phyloP scores from a whole-genome alignment of 2,113 vertebrate genomes.

The Talpa occidentalis region DNA sequence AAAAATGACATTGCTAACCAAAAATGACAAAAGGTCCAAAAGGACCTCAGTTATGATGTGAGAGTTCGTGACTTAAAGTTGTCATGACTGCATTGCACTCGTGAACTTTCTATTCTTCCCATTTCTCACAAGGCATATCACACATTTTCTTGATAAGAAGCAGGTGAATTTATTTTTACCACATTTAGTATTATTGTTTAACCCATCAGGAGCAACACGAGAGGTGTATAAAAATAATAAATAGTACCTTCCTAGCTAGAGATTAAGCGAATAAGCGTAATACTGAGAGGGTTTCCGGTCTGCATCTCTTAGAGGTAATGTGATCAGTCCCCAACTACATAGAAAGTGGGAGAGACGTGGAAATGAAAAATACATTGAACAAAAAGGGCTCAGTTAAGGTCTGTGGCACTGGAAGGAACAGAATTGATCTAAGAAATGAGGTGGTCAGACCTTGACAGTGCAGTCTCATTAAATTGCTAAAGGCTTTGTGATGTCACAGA shows the following conservation, averaged over 20 bases:
- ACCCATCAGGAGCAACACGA: neutral
- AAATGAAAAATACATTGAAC: neutral
- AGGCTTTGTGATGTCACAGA: neutral
- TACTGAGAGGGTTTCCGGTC: neutral
- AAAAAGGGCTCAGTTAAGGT: neutral
- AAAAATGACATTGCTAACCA: neutral
- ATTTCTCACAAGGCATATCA: neutral
- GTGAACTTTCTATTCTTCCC: neutral
- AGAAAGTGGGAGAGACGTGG: neutral
- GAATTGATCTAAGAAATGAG: neutral
- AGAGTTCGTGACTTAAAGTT: neutral
- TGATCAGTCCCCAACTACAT: neutral
- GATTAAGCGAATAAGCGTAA: neutral
- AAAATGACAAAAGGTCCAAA: too few species aligned
- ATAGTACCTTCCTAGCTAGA: neutral
- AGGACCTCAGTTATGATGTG: neutral
- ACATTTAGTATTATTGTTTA: neutral
- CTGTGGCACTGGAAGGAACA: neutral
- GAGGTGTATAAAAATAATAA: neutral
- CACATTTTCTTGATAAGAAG: conserved; percentile 22
- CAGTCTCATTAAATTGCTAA: neutral
- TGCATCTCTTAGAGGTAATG: neutral
- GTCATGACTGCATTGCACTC: fast-evolving
- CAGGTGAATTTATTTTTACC: neutral
- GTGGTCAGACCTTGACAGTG: neutral